Conservation (phyloP, 2,888 invertebrate species). For the Cheilosia soror region DNA sequence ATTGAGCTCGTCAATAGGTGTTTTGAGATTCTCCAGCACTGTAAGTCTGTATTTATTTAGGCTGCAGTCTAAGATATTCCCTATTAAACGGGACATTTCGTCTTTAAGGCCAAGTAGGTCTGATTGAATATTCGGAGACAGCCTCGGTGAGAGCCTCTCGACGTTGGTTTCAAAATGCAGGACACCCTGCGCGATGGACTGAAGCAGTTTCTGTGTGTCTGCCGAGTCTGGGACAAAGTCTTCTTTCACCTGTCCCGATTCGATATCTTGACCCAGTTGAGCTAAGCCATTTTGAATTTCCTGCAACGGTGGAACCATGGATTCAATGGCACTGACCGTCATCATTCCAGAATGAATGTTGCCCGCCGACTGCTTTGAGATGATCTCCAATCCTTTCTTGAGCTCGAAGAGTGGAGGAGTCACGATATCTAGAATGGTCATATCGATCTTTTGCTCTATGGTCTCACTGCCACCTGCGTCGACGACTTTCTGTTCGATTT, state of each 20-base stretch:
- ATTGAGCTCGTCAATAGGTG: conserved; percentile 85
- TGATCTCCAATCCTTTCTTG: conserved; percentile 86
- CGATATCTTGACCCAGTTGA: conserved; percentile 84
- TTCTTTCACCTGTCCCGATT: conserved; percentile 81
- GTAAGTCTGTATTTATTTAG: conserved; percentile 82
- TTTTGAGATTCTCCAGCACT: conserved; percentile 84
- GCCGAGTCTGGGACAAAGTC: conserved; percentile 81
- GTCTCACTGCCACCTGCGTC: conserved; percentile 79
- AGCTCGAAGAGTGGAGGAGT: conserved; percentile 87
- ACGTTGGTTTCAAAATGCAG: conserved; percentile 83
- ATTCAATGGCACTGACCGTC: conserved; percentile 83
- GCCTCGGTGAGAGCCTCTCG: conserved; percentile 78
- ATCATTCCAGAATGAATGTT: conserved; percentile 81
- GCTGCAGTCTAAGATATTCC: conserved; percentile 85
- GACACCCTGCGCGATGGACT: conserved; percentile 83
- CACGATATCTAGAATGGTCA: conserved; percentile 87
- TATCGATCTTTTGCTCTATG: conserved; percentile 84
- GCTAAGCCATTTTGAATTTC: conserved; percentile 86
- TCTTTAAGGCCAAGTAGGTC: conserved; percentile 84
- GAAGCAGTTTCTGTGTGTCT: conserved; percentile 83
- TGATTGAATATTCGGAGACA: conserved; percentile 79
- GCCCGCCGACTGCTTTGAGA: conserved; percentile 80
- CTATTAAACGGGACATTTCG: conserved; percentile 85
- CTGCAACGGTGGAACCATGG: conserved; percentile 85
- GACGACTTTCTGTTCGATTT: conserved; percentile 80